Base-by-base conservation (phyloP, 2,888 invertebrate species). In the Dorcus hopei region DNA sequence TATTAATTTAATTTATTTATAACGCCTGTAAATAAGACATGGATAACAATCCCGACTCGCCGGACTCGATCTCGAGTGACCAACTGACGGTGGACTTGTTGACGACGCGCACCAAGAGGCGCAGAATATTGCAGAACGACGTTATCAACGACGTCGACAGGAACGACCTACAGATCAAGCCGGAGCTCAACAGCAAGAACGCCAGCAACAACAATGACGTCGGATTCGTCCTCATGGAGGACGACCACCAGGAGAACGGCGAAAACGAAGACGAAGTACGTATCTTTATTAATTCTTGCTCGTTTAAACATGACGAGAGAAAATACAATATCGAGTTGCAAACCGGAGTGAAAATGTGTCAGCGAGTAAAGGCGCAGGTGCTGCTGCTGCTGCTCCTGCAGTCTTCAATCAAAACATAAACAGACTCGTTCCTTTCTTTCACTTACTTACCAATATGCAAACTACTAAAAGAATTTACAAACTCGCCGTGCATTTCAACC, bases 191-290 rank as follows among this genome's bases (percentile, higher is more conserved):
- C 58, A 75, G 75, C 58, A 74, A 72, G 54, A 65, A 59, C 14
- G 68, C 67, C 48, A 70, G 61, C 54, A 79, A 76, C 70, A 80
- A 76, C 66, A 78, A 78, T 64, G 80, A 80, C 64, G 80, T 80
- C n/a, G 74, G 75, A 9, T 81, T 80, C 65, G 80, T 80, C 48
- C 72, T 81, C 59, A 78, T 80, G 73, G 78, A 80, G 47, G 77
- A 77, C 16, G 76, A 77, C 33, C 69, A 69, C 51, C 69, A 64
- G 47, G 72, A 75, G 58, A 74, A 74, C 42, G 59, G 59, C 38
- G 59, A 59, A 16, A 49, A 39, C 23, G 55, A 59, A 16, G 59
- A 59, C 42, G 59, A 59, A 38, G 59, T 59, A 54, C 39, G 54
- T 54, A 52, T 41, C 9, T 41, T 26, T 26, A 26, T 3, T 26